Base-by-base conservation (phyloP, 2,888 invertebrate species). In the Cremastobaeus sp. region DNA sequence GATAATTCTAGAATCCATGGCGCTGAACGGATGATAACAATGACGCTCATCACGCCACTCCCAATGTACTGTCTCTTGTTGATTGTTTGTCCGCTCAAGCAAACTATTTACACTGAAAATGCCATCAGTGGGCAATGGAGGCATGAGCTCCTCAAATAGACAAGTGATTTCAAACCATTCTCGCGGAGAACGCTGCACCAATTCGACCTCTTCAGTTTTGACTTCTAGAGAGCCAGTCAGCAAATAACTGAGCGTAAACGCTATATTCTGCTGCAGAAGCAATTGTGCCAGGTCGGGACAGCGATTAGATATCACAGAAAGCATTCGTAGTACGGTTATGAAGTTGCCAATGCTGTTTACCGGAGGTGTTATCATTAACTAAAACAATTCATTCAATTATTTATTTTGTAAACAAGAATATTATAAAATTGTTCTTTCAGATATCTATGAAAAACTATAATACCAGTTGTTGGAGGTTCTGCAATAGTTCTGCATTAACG, bases 111-210 rank as follows among this genome's bases (percentile, higher is more conserved):
- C 97, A 47, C 95, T 92, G 89, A 99, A 99, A 81, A 99, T 95
- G 6, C 98, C 98, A 88, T 98, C 97, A 0, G 93, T 92, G 0
- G 99, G 99, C 80, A 99, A 90, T 37, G 96, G 94, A 34, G 99
- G 99, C 95, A 99, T 96, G 78, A 99, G 90, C 89, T 99, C 99
- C 9, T 97, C 98, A 83, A 99, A 98, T 62, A 99, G 90, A 81
- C 96, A 95, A 3, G 99, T 98, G 74, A 99, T 96, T 90, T 99
- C 99, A 88, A 97, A 97, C 79, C 98, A 90, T 88, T 99, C 99
- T 86, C 98, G 97, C 0, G 99, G 98, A 52, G 95, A 94, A 70
- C 98, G 93, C 1, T 96, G 91, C 47, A 98, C 92, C 74, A 98
- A 90, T 86, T 98, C 96, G 79, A 96, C 93, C 87, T 93, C 92